Evolutionary conservation across 1,140 invertebrate genomes (phyloP), one percentile per base, ranked within the genome.

Genomic region (Drosophila setifemur): DNA sequence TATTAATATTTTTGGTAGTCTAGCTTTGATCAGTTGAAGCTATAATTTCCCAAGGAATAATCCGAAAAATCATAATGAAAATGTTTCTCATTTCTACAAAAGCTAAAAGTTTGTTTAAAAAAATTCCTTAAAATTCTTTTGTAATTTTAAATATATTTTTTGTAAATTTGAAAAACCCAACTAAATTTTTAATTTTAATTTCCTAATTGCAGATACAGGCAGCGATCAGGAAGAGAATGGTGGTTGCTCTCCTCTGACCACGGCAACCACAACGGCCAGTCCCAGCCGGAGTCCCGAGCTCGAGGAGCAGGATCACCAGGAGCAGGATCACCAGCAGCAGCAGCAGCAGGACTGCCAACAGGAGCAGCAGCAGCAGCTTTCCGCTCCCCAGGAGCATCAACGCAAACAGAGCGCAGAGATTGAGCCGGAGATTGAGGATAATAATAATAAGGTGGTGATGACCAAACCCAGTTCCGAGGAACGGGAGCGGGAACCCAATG

Each of bases 391-490:
- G 92, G 86, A 9, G 91, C 91, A 35, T 71, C 39, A 5, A n/a
- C n/a, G n/a, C n/a, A n/a, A n/a, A n/a, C 11, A 19, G 3, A 40
- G 60, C n/a, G 9, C 52, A 11, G 90, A 42, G 91, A 19, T 35
- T 4, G 92, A 74, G 43, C 91, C 93, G 78, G n/a, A n/a, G n/a
- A 92, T 93, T 45, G 91, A 92, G 67, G 93, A 93, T 89, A 85
- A 86, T 31, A 76, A 82, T 35, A 82, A 73, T 14, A 60, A 72
- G 28, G 49, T 73, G 53, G 67, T 47, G 14, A 85, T 85, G 81
- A 72, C 60, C 7, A 85, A 86, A 4, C 53, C 72, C 0, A 60
- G 49, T 7, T 43, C 43, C 4, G 71, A 63, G 39, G 45, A 74
- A 18, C 16, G n/a, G n/a, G 50, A 49, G 21, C 37, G 44, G 8